Evolutionary conservation across 2,888 invertebrate species (phyloP).

Genomic region (Theretra japonica): DNA sequence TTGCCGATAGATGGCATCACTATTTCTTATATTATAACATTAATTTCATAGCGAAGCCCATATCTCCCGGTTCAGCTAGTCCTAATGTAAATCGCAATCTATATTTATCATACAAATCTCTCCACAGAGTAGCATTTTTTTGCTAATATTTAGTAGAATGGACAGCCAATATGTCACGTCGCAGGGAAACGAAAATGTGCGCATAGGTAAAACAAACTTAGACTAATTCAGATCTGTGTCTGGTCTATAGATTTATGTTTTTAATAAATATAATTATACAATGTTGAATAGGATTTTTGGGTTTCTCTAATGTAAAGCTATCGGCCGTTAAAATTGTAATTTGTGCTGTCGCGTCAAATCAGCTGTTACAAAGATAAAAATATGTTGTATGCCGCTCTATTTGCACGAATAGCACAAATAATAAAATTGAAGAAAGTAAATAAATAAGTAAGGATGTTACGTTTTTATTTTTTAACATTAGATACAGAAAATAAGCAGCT

Average conservation of each 20-base stretch:
- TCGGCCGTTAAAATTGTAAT: not conserved
- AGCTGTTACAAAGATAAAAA: too few species aligned
- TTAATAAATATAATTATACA: not conserved
- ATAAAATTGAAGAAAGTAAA: too few species aligned
- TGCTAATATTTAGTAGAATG: not conserved
- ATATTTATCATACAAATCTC: not conserved
- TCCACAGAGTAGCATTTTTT: not conserved
- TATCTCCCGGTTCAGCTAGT: too few species aligned
- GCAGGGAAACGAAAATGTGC: not conserved
- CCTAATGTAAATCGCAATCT: not conserved
- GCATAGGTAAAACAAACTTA: not conserved
- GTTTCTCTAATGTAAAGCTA: not conserved
- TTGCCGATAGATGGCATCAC: too few species aligned
- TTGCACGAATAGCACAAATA: too few species aligned
- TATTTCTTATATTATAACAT: too few species aligned
- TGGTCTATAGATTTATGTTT: not conserved
- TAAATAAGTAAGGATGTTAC: too few species aligned
- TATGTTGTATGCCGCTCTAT: too few species aligned
- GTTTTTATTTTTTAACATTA: too few species aligned
- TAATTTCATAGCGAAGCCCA: too few species aligned
- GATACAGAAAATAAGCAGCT: too few species aligned
- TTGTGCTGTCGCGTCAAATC: too few species aligned
- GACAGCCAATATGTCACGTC: not conserved
- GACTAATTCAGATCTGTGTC: not conserved
- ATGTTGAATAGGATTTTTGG: not conserved